phyloP scores from a whole-genome alignment of 2,888 invertebrate genomes.

The Gymnosoma rotundatum region DNA sequence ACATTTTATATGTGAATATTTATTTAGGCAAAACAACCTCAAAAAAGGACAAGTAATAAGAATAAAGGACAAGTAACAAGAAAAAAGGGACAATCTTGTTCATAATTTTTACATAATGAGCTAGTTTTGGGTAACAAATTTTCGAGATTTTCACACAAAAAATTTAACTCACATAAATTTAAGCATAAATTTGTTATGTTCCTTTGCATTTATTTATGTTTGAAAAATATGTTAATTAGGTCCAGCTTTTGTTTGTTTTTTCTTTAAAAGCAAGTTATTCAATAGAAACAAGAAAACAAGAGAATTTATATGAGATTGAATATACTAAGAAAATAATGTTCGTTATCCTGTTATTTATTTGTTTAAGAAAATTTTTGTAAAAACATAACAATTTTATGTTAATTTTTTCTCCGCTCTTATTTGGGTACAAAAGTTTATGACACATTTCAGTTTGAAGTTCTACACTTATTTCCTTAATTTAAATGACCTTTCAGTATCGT shows the following conservation, averaged over 20 bases:
- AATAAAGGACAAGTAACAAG: background rate
- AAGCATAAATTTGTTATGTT: slow-evolving; percentile 18
- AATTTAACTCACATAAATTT: slow-evolving; percentile 29
- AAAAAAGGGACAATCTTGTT: slow-evolving; percentile 52
- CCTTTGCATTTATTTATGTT: slow-evolving; percentile 42
- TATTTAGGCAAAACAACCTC: slow-evolving; percentile 25
- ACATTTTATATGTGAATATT: slow-evolving; percentile 56
- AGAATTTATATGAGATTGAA: slow-evolving; percentile 5
- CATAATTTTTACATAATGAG: slow-evolving; percentile 63
- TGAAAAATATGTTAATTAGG: slow-evolving; percentile 62
- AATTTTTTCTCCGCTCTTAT: no score
- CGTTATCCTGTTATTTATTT: slow-evolving; percentile 63
- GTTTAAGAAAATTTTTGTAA: slow-evolving; percentile 3
- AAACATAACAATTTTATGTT: slow-evolving; percentile 1
- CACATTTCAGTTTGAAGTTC: no score
- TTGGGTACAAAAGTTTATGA: no score
- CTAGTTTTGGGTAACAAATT: slow-evolving; percentile 62
- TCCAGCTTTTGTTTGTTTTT: slow-evolving; percentile 35
- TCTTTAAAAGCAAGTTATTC: slow-evolving; percentile 18
- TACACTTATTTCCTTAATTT: no score
- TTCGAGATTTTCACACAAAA: slow-evolving; percentile 65
- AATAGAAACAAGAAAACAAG: background rate
- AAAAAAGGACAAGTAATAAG: background rate
- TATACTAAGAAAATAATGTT: slow-evolving; percentile 42
- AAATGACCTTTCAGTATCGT: no score